A percentile compares a stretch with the other conserved stretches of the same genome.
These are phyloP conservation scores for Chydorus sphaericus DNA, from an alignment of 2,888 invertebrate species.

Conservation along the genomic window DNA sequence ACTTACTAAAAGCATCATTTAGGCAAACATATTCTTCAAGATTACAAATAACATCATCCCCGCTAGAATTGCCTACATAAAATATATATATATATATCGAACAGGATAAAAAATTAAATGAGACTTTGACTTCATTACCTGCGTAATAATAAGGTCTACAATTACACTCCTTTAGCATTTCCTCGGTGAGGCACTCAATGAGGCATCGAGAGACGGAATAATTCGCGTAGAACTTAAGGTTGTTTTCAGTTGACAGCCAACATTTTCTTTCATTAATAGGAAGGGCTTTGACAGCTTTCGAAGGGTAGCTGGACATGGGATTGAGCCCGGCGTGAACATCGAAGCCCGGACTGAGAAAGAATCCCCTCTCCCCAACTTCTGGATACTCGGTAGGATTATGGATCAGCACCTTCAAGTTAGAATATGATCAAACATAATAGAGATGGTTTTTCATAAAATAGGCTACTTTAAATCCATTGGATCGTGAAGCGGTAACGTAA, in stretches of 20 bases:
- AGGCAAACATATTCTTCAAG: too few species aligned
- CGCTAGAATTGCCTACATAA: too few species aligned
- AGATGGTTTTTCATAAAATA: too few species aligned
- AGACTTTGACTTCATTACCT: too few species aligned
- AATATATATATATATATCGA: too few species aligned
- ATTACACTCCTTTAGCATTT: neutral
- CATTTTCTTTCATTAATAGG: slow-evolving; percentile 6
- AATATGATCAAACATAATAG: too few species aligned
- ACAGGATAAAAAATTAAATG: too few species aligned
- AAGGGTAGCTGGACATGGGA: neutral
- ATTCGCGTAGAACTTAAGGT: slow-evolving; percentile 2
- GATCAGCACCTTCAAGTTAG: slow-evolving; percentile 2
- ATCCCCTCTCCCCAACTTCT: neutral
- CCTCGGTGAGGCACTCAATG: slow-evolving; percentile 1
- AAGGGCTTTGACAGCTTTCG: neutral
- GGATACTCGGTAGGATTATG: slow-evolving; percentile 3
- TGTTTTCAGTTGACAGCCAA: neutral
- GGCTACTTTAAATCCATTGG: too few species aligned
- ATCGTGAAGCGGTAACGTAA: too few species aligned
- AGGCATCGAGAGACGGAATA: neutral
- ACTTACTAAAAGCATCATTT: too few species aligned
- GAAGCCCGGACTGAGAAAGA: neutral
- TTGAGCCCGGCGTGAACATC: neutral
- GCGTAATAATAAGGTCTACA: slow-evolving; percentile 6
- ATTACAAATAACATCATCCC: too few species aligned